These are phyloP conservation scores for Ciconia maguari DNA, from an alignment of 2,113 vertebrate genomes.

Conservation along the genomic window DNA sequence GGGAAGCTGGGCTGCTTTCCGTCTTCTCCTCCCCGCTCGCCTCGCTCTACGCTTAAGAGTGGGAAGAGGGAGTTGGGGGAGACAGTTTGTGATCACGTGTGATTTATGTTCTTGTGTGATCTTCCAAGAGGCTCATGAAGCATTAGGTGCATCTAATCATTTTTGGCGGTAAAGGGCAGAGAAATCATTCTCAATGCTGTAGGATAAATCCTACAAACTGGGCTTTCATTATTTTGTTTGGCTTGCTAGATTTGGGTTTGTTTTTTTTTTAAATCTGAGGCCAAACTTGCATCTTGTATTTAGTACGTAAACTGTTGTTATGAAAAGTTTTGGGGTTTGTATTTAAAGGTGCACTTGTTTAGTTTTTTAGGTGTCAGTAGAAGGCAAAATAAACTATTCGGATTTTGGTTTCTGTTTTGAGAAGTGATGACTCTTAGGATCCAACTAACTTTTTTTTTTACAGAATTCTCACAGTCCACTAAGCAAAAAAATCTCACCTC, in stretches of 20 bases:
- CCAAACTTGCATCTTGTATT: not conserved
- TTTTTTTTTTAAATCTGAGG: not conserved
- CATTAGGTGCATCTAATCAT: not conserved
- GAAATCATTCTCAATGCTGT: not conserved
- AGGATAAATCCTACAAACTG: not conserved
- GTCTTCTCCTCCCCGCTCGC: not conserved
- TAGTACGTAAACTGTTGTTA: not conserved
- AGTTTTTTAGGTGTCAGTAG: not conserved
- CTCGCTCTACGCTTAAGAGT: accelerated
- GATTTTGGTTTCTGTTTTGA: not conserved
- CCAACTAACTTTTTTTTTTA: not conserved
- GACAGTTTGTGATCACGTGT: not conserved
- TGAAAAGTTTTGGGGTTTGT: not conserved
- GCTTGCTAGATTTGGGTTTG: not conserved
- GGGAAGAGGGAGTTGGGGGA: not conserved
- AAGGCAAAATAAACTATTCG: not conserved
- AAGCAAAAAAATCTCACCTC: not conserved
- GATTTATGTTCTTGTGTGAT: not conserved
- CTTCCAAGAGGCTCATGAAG: not conserved
- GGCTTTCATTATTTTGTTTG: not conserved
- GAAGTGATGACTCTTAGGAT: not conserved
- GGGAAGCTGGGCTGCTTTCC: not conserved
- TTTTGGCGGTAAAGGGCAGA: not conserved
- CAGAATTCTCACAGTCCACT: not conserved
- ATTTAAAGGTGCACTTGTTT: not conserved